Evolutionary conservation across 1,140 invertebrate genomes (phyloP).

Genomic region (Episyrphus balteatus): DNA sequence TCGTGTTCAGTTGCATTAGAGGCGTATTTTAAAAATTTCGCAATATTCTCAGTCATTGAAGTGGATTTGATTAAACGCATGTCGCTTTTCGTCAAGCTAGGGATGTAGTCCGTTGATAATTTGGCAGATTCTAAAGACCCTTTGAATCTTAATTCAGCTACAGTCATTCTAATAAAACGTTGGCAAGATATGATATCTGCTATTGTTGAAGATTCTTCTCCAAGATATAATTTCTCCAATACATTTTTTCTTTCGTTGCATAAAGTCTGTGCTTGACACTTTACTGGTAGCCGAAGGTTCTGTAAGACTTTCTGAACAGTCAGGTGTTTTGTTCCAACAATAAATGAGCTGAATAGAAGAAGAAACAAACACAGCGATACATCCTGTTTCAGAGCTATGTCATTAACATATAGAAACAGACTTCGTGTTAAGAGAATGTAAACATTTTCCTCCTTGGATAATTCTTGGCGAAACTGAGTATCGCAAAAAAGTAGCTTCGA

Average conservation of each 20-base stretch:
- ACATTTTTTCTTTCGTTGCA: constrained; percentile 1
- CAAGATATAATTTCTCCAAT: too few relatives aligned
- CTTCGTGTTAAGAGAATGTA: constrained; percentile 15
- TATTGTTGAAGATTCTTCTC: too few relatives aligned
- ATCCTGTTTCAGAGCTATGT: constrained; percentile 11
- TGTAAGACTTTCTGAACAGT: constrained; percentile 10
- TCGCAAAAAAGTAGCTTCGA: constrained; percentile 14
- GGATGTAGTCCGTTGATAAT: too few relatives aligned
- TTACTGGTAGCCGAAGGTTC: constrained; percentile 14
- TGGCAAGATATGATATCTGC: too few relatives aligned
- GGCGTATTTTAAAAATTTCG: constrained; percentile 6
- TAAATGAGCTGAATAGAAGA: constrained; percentile 15
- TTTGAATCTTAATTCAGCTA: too few relatives aligned
- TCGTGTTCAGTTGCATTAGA: constrained; percentile 18
- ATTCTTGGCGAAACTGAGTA: constrained; percentile 7
- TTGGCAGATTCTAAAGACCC: too few relatives aligned
- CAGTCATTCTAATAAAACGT: too few relatives aligned
- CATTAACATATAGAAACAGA: constrained; percentile 11
- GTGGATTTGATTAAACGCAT: background rate
- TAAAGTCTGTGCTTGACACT: constrained; percentile 4
- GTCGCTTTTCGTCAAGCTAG: background rate
- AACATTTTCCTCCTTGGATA: constrained; percentile 11
- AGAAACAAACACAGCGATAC: constrained; percentile 18
- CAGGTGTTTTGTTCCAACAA: constrained; percentile 4
- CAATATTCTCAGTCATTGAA: background rate